Base-by-base conservation (phyloP, 2,797 vertebrate genomes). In the Galago senegalensis region DNA sequence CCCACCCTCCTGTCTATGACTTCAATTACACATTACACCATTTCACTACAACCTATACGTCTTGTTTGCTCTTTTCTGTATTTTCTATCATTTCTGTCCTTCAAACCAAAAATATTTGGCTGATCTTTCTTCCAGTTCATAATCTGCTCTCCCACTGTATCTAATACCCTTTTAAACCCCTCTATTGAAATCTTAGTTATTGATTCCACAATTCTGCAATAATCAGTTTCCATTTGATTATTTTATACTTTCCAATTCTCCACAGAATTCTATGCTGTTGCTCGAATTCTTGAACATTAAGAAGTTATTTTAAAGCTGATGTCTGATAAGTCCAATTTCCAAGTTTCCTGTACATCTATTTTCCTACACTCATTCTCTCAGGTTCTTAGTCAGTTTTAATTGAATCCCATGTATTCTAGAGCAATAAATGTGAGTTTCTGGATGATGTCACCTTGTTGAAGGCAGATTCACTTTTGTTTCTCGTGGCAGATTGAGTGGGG, bases 191-290 rank as follows among this genome's bases (percentile, higher is more conserved):
- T 53, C 29, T 89, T 46, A 25, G 46, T 89, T 86, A 86, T n/a
- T 67, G 70, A 87, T 82, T 92, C 81, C 72, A 81, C 85, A 87
- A 14, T 82, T 90, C 46, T 87, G 49, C 72, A 70, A 49, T 49
- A 49, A 3, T 49, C 49, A 72, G 70, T 81, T 87, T 87, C 53
- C 65, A 87, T 63, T 89, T 88, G 31, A 70, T 67, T 95, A 92
- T 34, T 81, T 87, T n/a, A 53, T 31, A 13, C 37, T 79, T 94
- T 76, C 43, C 1, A 70, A 11, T 63, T 82, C 37, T 69, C 5
- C 56, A 67, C 20, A 73, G 61, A 70, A 82, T 63, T 79, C 53
- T 58, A 3, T 67, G 70, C 23, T 60, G 3, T n/a, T 81, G 8
- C 70, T 95, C 40, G 63, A 58, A 56, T 76, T 76, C 67, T 31